Conservation (phyloP, 2,797 vertebrate genomes). For the Setipinna tenuifilis region DNA sequence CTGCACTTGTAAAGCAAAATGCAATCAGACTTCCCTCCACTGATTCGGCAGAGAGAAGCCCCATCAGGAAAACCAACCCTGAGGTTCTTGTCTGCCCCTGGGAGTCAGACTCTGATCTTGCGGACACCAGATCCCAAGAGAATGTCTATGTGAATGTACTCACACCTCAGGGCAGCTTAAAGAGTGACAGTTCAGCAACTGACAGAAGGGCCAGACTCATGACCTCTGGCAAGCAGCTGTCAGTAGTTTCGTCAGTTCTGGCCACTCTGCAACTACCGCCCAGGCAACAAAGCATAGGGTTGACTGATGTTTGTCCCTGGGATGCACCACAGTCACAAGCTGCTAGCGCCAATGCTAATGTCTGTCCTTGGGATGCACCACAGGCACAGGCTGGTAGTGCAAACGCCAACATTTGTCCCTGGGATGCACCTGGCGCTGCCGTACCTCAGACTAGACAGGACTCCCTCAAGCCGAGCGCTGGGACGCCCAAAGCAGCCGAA, state of each 20-base stretch:
- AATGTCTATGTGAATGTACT: slow-evolving; percentile 65
- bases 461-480: slow-evolving; percentile 36
- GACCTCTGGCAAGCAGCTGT: slow-evolving; percentile 40
- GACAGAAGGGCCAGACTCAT: background rate
- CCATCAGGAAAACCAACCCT: slow-evolving; percentile 60
- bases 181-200: slow-evolving; percentile 56
- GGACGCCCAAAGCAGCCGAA: slow-evolving; percentile 54
- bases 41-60: slow-evolving; percentile 72
- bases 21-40: slow-evolving; percentile 73
- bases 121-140: slow-evolving; percentile 56
- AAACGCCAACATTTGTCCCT: slow-evolving; percentile 58
- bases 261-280: slow-evolving; percentile 59
- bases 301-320: slow-evolving; percentile 69
- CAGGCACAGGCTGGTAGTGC: background rate
- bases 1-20: slow-evolving; percentile 76
- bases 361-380: slow-evolving; percentile 54
- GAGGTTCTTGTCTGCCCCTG: slow-evolving; percentile 64
- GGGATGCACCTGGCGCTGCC: slow-evolving; percentile 47
- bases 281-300: slow-evolving; percentile 57
- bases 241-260: slow-evolving; percentile 63
- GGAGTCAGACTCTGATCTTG: slow-evolving; percentile 67
- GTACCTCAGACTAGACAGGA: slow-evolving; percentile 30
- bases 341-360: slow-evolving; percentile 55
- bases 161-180: slow-evolving; percentile 62
- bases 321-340: slow-evolving; percentile 60